These are phyloP conservation scores for Metalampra italica DNA, from an alignment of 2,888 invertebrate species.

Conservation along the genomic window DNA sequence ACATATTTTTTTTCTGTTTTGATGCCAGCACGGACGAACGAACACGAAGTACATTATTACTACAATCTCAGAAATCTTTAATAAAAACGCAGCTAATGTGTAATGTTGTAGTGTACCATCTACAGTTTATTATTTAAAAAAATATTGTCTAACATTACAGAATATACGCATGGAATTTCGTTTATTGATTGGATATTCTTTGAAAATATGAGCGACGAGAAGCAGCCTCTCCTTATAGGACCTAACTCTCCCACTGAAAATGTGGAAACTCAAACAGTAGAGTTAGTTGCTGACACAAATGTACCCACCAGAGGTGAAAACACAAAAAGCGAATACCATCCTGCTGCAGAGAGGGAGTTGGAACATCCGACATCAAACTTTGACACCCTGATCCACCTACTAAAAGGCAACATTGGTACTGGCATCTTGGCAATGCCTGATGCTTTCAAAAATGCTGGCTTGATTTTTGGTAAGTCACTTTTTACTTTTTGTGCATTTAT, in stretches of 20 bases:
- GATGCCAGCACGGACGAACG: too few species aligned
- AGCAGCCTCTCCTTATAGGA: constrained; percentile 81
- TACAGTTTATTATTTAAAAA: too few species aligned
- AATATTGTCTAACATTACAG: neutral
- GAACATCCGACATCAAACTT: constrained; percentile 90
- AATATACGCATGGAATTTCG: constrained; percentile 5
- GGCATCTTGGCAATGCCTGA: constrained; percentile 98
- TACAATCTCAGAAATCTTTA: too few species aligned
- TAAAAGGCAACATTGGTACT: constrained; percentile 90
- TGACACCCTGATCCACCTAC: constrained; percentile 85
- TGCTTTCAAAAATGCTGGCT: constrained; percentile 94
- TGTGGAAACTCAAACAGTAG: constrained; percentile 52
- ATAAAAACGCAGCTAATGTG: too few species aligned
- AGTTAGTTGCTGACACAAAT: constrained; percentile 45
- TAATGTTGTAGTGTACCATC: too few species aligned
- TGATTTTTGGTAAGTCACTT: constrained; percentile 83
- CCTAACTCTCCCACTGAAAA: constrained; percentile 46
- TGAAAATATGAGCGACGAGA: constrained; percentile 81
- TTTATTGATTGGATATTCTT: constrained; percentile 8
- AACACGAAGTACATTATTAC: too few species aligned
- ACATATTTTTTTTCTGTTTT: too few species aligned
- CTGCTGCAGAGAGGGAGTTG: constrained; percentile 82
- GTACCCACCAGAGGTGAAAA: constrained; percentile 42
- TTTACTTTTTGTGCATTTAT: too few species aligned
- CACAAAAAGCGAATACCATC: constrained; percentile 67